These are phyloP conservation scores for Vipera latastei DNA, from an alignment of 2,797 vertebrate species.

Conservation along the genomic window DNA sequence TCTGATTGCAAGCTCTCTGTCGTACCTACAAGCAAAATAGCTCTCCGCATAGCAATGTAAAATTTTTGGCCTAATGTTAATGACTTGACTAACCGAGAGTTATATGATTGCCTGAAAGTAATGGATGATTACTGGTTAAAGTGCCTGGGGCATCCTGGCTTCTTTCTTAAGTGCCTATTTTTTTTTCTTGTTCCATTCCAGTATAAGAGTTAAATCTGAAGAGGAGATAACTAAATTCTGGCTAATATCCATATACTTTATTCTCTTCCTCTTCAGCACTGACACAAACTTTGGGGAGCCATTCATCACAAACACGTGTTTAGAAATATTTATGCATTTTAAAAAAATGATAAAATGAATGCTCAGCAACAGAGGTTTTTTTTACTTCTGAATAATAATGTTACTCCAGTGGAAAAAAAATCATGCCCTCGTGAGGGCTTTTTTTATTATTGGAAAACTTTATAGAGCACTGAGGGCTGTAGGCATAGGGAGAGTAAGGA, in stretches of 20 bases:
- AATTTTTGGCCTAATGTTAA: background rate
- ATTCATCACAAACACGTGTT: background rate
- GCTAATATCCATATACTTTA: background rate
- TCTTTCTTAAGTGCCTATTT: background rate
- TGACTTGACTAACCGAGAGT: background rate
- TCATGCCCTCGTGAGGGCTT: background rate
- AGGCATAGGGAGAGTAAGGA: no score
- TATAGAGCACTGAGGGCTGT: background rate
- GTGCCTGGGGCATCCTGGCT: background rate
- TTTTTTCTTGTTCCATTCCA: background rate
- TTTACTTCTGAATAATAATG: background rate
- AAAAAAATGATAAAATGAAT: background rate
- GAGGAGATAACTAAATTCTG: background rate
- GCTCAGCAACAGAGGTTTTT: background rate
- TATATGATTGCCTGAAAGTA: background rate
- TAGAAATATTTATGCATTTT: background rate
- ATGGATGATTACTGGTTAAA: background rate
- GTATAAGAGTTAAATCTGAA: background rate
- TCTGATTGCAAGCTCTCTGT: background rate
- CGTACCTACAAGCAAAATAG: background rate
- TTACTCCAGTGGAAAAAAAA: background rate
- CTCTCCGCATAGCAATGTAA: background rate
- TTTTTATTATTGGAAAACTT: background rate
- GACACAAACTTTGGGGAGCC: background rate
- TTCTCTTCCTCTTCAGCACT: background rate